Conservation (phyloP, 2,888 invertebrate genomes). For the Itoplectis maculator region DNA sequence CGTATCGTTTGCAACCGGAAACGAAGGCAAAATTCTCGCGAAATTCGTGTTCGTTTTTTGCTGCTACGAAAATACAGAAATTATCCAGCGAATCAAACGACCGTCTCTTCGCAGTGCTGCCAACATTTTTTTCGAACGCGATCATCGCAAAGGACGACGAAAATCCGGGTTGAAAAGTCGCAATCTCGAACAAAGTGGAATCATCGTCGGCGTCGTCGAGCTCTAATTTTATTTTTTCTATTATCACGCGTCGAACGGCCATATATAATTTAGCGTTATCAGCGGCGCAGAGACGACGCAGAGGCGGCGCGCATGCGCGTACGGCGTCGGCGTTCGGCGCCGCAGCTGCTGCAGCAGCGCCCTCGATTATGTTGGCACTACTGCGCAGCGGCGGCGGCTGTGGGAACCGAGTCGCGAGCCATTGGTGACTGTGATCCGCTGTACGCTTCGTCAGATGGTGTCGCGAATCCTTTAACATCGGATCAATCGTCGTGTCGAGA, state of each 20-base stretch:
- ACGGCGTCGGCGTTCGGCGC: no score
- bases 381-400: conserved; percentile 10
- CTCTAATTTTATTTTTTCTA: no score
- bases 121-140: conserved; percentile 9
- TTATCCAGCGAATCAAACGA: conserved; percentile 45
- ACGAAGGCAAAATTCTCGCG: background rate
- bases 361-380: background rate
- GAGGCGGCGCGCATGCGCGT: background rate
- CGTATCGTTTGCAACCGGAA: background rate
- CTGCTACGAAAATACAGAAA: background rate
- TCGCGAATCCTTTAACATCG: conserved; percentile 80
- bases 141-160: background rate
- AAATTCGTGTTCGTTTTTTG: background rate
- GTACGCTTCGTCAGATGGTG: conserved; percentile 75
- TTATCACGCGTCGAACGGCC: no score
- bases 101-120: conserved; percentile 39
- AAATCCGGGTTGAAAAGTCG: no score
- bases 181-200: no score
- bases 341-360: no score
- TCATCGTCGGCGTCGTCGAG: no score
- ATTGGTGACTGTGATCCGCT: conserved; percentile 32
- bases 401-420: conserved; percentile 7
- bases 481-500: conserved; percentile 76
- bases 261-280: no score
- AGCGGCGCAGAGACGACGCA: no score